Base-by-base conservation (phyloP, 2,888 invertebrate genomes). In the Hesperia comma region DNA sequence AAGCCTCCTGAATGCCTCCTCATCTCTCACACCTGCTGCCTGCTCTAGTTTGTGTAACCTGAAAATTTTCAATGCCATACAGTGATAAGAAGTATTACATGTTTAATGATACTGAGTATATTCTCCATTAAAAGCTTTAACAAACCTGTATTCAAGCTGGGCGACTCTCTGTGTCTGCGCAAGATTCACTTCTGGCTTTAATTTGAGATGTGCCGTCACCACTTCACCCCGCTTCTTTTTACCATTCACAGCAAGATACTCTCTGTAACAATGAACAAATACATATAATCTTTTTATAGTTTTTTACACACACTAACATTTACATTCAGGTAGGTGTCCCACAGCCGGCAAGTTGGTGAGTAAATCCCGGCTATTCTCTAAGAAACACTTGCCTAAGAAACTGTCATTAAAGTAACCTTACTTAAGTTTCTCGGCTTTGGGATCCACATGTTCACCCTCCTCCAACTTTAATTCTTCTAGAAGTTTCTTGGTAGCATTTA, bases 31-130 rank as follows among this genome's bases (percentile, higher is more conserved):
- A 1, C 98, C 98, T 32, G 99, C 94, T 0, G 96, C 94, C 77
- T 95, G 95, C 88, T 99, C 98, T 68, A 99, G 82, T 76, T 96
- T 94, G 79, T 97, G 96, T 70, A 99, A 88, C 76, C 97, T 95
- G 43, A 26, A 5, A 26, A n/a, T n/a, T n/a, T n/a, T n/a, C 26
- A 26, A 26, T 2, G 2, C 26, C 26, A 26, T 26, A 26, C 3
- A 26, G 2, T 26, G 26, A 4, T 26, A 26, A 26, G 26, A 26
- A 26, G 26, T 26, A 26, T 26, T 26, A 26, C 26, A 4, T 26
- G 5, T 26, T 26, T 15, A 12, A 37, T 4, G 8, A 15, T 33
- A 19, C 0, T 49, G 1, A 26, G 0, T 53, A n/a, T 32, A 32
- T 6, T 7, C 0, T n/a, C 10, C 1, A n/a, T 32, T 6, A 14